A percentile compares a stretch with the other conserved stretches of the same genome.
These are phyloP conservation scores for Babyrousa celebensis DNA, from an alignment of 2,797 vertebrate genomes.

Conservation along the genomic window DNA sequence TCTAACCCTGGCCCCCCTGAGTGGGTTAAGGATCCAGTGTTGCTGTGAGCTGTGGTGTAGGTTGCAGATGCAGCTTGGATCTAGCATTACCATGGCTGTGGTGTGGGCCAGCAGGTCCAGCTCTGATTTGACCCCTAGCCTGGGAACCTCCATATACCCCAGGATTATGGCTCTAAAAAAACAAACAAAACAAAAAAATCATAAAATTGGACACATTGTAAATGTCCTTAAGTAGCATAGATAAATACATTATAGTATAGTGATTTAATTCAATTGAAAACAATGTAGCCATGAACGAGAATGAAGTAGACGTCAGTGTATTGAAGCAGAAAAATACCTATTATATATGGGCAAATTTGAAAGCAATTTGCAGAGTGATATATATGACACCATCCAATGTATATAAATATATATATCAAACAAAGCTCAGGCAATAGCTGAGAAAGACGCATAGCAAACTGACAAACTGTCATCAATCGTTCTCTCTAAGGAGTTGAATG, in stretches of 20 bases:
- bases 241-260: not conserved
- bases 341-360: not conserved
- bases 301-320: not conserved
- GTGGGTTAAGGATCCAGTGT: no score
- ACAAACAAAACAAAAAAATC: no score
- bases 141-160: no score
- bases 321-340: not conserved
- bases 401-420: not conserved
- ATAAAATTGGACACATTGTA: not conserved
- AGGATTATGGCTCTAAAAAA: no score
- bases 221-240: slow-evolving; percentile 33
- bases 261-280: slow-evolving; percentile 35
- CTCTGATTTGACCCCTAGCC: no score
- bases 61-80: no score
- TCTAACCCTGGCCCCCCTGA: no score
- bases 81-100: no score
- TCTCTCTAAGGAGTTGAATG: not conserved
- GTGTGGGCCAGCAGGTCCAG: no score
- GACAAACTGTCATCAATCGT: not conserved
- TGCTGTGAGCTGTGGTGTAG: no score
- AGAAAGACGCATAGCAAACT: not conserved
- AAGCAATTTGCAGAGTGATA: not conserved
- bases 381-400: not conserved
- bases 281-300: not conserved
- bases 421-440: not conserved